Evolutionary conservation across 2,797 vertebrate genomes (phyloP).

Genomic region (Cirrhinus mrigala): DNA sequence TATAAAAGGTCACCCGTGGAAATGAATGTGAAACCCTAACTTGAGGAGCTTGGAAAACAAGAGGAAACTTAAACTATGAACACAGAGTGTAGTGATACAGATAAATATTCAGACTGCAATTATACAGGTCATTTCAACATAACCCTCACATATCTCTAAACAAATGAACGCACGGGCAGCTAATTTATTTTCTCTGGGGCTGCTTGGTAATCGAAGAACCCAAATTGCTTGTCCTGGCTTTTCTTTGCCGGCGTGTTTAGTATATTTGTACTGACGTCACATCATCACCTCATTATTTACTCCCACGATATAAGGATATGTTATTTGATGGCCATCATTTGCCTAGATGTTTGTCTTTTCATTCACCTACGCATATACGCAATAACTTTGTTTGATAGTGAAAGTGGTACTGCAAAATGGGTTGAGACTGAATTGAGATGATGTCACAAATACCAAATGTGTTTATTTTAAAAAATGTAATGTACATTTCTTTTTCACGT

Average conservation of each 20-base stretch:
- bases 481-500: neutral
- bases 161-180: constrained; percentile 62
- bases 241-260: constrained; percentile 53
- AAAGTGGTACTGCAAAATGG: neutral
- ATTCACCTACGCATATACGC: neutral
- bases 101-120: constrained; percentile 66
- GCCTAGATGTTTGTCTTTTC: neutral
- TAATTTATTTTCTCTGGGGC: constrained; percentile 67
- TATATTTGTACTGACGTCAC: constrained; percentile 65
- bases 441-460: neutral
- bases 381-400: neutral
- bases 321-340: constrained; percentile 42
- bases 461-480: neutral
- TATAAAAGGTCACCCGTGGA: constrained; percentile 82
- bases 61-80: constrained; percentile 59
- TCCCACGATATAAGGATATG: constrained; percentile 49
- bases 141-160: constrained; percentile 65
- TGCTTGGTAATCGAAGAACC: constrained; percentile 71
- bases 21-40: constrained; percentile 82
- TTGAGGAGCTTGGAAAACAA: constrained; percentile 70
- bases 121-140: constrained; percentile 66
- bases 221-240: constrained; percentile 68
- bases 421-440: neutral
- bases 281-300: constrained; percentile 69
- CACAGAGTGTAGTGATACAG: constrained; percentile 52